These are phyloP conservation scores for Heliconius himera DNA, from an alignment of 1,140 invertebrate genomes.

Conservation along the genomic window DNA sequence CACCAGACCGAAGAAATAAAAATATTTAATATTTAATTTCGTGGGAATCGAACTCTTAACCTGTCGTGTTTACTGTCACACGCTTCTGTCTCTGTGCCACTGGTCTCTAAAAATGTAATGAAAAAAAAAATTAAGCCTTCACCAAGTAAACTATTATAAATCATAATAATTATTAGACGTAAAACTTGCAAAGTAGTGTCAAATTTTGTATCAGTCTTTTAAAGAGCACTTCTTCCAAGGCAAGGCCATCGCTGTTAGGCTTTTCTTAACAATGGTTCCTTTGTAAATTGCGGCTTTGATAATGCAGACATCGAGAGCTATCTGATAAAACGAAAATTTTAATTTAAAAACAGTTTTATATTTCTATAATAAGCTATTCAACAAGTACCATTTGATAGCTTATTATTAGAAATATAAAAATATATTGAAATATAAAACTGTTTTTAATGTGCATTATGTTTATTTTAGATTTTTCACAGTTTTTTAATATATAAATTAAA, in stretches of 20 bases:
- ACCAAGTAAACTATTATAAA: neutral
- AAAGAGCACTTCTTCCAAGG: conserved; percentile 13
- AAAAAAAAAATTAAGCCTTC: neutral
- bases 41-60: too few relatives aligned
- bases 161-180: neutral
- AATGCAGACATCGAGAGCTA: conserved; percentile 11
- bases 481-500: too few relatives aligned
- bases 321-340: neutral
- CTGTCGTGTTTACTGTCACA: too few relatives aligned
- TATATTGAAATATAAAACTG: too few relatives aligned
- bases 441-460: too few relatives aligned
- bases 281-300: conserved; percentile 21
- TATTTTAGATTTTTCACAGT: too few relatives aligned
- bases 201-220: conserved; percentile 16
- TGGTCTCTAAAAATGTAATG: too few relatives aligned
- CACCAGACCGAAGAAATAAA: too few relatives aligned
- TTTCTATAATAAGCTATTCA: neutral
- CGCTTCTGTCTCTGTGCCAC: too few relatives aligned
- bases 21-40: too few relatives aligned
- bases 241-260: conserved; percentile 23
- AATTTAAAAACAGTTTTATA: neutral
- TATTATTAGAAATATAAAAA: too few relatives aligned
- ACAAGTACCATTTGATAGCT: too few relatives aligned
- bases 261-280: conserved; percentile 22
- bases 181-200: neutral